Base-by-base conservation (phyloP, 1,140 invertebrate species). In the Akabosia matsudoensis region DNA sequence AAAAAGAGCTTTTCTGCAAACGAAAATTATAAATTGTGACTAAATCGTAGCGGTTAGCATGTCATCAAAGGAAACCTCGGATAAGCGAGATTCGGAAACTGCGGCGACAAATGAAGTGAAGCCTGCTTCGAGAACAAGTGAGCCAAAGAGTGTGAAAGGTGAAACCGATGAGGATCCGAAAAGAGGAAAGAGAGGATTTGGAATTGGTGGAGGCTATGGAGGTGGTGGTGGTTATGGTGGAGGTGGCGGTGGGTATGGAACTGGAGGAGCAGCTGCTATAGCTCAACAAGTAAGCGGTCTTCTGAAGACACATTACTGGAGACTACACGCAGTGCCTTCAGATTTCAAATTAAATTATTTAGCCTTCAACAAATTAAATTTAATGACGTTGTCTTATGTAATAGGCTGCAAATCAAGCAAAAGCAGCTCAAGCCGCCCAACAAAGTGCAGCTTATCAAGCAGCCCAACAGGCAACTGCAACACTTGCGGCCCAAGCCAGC, bases 371-470 rank as follows among this genome's bases (percentile, higher is more conserved):
- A n/a, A n/a, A n/a, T n/a, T n/a, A n/a, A n/a, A n/a, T n/a, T n/a
- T n/a, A n/a, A n/a, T n/a, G n/a, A n/a, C n/a, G n/a, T n/a, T n/a
- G n/a, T n/a, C n/a, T n/a, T n/a, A n/a, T n/a, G n/a, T n/a, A n/a
- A n/a, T n/a, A 72, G 70, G 79, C 79, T 1, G 79, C 79, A 34
- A 80, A 80, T 71, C 76, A 78, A 45, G 79, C 79, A 18, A 80
- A 80, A 33, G 79, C 79, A 18, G 79, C 79, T 28, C 76, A 78
- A 52, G 76, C 74, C 22, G 79, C 79, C 0, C 79, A 79, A 74
- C 37, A 61, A 2, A 52, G 73, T 51, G 61, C 74, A 34, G 75
- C 77, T 28, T 73, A 80, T 51, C 79, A 78, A 70, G 79, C 79
- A 31, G 79, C 79, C 33, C 79, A 79, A 70, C 79, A 79, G 22